Percentiles rank a stretch among this genome's conserved stretches.
phyloP scores from a whole-genome alignment of 1,140 invertebrate species.

The Trichoplusia ni region DNA sequence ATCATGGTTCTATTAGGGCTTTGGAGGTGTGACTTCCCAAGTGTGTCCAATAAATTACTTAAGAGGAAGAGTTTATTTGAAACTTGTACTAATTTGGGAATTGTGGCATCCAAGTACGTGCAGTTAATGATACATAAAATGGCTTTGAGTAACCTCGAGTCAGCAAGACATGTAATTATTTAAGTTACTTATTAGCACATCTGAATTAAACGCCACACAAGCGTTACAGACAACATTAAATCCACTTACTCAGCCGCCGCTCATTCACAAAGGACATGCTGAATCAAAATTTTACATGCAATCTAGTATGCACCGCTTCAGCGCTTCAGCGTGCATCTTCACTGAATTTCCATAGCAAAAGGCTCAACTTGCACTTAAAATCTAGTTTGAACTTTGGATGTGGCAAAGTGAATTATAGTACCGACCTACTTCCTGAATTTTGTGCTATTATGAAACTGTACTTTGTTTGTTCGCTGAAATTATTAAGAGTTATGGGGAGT shows the following conservation, averaged over 20 bases:
- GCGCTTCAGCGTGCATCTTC: constrained; percentile 36
- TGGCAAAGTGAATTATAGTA: constrained; percentile 3
- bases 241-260: constrained; percentile 5
- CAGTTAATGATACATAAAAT: no score
- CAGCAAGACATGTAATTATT: no score
- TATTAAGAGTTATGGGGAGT: constrained; percentile 1
- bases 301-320: constrained; percentile 35
- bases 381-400: constrained; percentile 12
- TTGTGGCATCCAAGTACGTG: no score
- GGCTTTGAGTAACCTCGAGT: no score
- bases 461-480: background rate
- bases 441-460: constrained; percentile 4
- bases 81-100: no score
- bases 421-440: constrained; percentile 6
- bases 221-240: constrained; percentile 14
- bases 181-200: no score
- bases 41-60: no score
- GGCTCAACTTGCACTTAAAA: constrained; percentile 13
- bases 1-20: background rate
- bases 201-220: background rate
- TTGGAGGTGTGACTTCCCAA: no score
- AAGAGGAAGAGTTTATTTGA: no score
- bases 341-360: constrained; percentile 48
- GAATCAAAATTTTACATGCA: constrained; percentile 48
- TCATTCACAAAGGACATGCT: constrained; percentile 35